Percentiles rank a stretch among this genome's conserved stretches.
Conservation (phyloP, 2,797 vertebrate species). For the Parambassis ranga region DNA sequence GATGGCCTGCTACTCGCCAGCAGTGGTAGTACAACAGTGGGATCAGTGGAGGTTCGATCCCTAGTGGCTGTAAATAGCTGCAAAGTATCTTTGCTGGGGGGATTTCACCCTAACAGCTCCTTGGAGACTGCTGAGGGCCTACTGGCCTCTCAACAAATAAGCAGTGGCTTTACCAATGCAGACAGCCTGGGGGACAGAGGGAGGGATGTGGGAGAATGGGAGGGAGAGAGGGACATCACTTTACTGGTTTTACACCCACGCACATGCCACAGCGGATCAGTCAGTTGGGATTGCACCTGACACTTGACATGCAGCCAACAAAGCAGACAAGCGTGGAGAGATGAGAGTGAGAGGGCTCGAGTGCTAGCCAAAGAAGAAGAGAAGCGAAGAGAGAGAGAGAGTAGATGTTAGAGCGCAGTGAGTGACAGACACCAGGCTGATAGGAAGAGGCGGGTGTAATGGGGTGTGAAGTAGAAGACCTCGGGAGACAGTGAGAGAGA, state of each 20-base stretch:
- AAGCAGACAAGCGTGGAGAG: conserved; percentile 62
- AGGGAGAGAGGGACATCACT: conserved; percentile 52
- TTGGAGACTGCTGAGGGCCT: conserved; percentile 60
- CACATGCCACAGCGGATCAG: conserved; percentile 69
- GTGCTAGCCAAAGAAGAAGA: conserved; percentile 14
- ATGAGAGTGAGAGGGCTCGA: conserved; percentile 37
- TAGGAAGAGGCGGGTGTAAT: conserved; percentile 84
- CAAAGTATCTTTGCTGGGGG: conserved; percentile 64
- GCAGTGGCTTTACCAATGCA: conserved; percentile 48
- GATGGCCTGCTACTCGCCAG: conserved; percentile 15
- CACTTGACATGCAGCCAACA: conserved; percentile 70
- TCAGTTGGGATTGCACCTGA: conserved; percentile 73
- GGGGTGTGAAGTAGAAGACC: conserved; percentile 85
- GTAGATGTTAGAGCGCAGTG: conserved; percentile 49
- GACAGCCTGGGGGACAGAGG: conserved; percentile 41
- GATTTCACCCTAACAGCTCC: conserved; percentile 72
- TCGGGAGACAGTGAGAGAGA: conserved; percentile 67
- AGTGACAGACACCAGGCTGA: conserved; percentile 79
- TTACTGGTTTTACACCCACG: conserved; percentile 72
- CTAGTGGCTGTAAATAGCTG: conserved; percentile 59
- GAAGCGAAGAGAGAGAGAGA: conserved; percentile 12
- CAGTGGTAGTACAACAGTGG: conserved; percentile 20
- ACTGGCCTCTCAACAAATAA: conserved; percentile 48
- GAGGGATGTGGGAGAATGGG: conserved; percentile 19
- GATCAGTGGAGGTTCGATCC: conserved; percentile 60